Base-by-base conservation (phyloP, 23 tunicate genomes). In the Phallusia fumigata region DNA sequence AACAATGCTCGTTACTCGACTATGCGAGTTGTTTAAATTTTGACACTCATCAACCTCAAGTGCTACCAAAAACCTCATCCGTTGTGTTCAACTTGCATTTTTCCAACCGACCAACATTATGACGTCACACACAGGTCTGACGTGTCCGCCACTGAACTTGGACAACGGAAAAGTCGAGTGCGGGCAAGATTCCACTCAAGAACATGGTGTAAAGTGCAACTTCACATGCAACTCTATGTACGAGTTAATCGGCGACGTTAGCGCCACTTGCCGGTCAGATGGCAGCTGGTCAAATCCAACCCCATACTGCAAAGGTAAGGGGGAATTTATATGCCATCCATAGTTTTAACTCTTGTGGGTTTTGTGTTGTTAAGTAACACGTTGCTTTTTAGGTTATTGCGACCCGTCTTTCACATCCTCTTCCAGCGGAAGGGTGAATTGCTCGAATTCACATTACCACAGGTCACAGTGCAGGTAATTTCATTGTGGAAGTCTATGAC, bases 301-400 rank as follows among this genome's bases (percentile, higher is more conserved):
- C n/a, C 95, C 95, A 13, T 81, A 81, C 74, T 90, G 95, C 79
- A 85, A 75, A 85, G 95, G 94, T 88, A 72, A 50, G 15, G 52
- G 21, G 53, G 10, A 30, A 13, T 11, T 24, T 6, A 19, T 0
- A 30, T 24, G 26, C 3, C 13, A 6, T 24, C 13, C 16, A 5
- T 22, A 16, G 8, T 11, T 21, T 58, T 21, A 24, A 58, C 3
- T 22, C 13, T 58, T 3, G 8, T 6, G 28, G 3, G 69, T 58
- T 58, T 19, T 78, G 16, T 3, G 36, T 22, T 30, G n/a, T n/a
- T n/a, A n/a, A n/a, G n/a, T n/a, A 31, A 12, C n/a, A n/a, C n/a
- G n/a, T n/a, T n/a, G n/a, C 31, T 21, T 10, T 76, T n/a, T 75
- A 88, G 93, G 95, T 64, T 86, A 65, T 35, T 90, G 95, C 64